These are phyloP conservation scores for Sandelia bainsii DNA, from an alignment of 2,797 vertebrate species.

Conservation along the genomic window DNA sequence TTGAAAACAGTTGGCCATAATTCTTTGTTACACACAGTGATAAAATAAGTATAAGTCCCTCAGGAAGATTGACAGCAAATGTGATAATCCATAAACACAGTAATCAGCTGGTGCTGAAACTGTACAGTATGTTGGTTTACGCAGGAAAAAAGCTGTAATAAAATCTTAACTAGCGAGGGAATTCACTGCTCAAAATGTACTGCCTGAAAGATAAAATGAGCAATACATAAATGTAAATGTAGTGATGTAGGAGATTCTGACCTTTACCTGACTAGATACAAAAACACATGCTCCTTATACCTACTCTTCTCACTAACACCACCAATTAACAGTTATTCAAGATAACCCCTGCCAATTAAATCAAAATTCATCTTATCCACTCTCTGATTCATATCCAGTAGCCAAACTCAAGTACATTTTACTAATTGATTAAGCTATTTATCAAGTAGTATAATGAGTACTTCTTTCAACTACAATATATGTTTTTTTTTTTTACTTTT, in stretches of 20 bases:
- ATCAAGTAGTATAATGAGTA: no score
- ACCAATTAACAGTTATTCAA: no score
- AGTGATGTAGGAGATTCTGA: constrained; percentile 8
- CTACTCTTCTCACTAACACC: no score
- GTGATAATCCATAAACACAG: constrained; percentile 55
- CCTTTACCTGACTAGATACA: neutral
- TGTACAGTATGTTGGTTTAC: constrained; percentile 28
- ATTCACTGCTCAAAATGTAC: neutral
- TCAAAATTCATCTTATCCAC: no score
- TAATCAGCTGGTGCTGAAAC: constrained; percentile 39
- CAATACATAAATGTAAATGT: neutral
- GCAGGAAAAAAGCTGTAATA: constrained; percentile 8
- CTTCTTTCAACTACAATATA: no score
- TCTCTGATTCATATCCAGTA: no score
- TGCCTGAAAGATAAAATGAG: neutral
- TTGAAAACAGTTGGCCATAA: constrained; percentile 49
- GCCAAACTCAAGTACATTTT: no score
- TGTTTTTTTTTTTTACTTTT: no score
- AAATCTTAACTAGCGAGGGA: constrained; percentile 33
- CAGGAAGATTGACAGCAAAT: constrained; percentile 55
- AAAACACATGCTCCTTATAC: neutral
- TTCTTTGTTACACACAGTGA: constrained; percentile 51
- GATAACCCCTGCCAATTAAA: no score
- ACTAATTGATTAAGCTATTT: no score
- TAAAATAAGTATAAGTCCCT: constrained; percentile 51